phyloP scores from a whole-genome alignment of 2,113 vertebrate genomes.

The Otocyon megalotis region DNA sequence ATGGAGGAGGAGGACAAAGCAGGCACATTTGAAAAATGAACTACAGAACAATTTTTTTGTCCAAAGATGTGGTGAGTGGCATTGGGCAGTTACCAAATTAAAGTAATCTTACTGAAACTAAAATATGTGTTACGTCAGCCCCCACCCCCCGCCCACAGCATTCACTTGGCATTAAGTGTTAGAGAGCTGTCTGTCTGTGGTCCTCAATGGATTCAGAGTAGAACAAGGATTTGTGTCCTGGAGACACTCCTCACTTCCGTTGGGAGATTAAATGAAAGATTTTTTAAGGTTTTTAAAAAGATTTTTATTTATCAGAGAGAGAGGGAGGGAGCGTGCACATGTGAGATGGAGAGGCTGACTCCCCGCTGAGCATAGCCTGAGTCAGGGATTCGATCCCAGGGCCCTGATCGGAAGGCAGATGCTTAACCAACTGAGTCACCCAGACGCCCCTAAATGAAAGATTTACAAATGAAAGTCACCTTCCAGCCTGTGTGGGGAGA shows the following conservation, averaged over 20 bases:
- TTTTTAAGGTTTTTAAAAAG: too few relatives aligned
- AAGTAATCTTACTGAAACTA: not conserved
- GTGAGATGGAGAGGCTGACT: too few relatives aligned
- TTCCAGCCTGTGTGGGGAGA: not conserved
- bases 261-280: not conserved
- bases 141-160: accelerated
- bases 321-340: too few relatives aligned
- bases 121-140: accelerated
- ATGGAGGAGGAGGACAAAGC: not conserved
- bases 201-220: not conserved
- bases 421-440: too few relatives aligned
- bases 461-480: not conserved
- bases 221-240: not conserved
- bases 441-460: too few relatives aligned
- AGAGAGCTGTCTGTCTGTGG: not conserved
- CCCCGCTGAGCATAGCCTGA: too few relatives aligned
- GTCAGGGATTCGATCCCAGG: too few relatives aligned
- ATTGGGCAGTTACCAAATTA: not conserved
- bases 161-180: accelerated
- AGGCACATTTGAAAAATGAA: too few relatives aligned
- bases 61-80: too few relatives aligned
- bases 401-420: too few relatives aligned
- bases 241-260: not conserved
- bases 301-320: too few relatives aligned
- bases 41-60: not conserved